Conservation (phyloP, 2,888 invertebrate species). For the Drosophila macrospina region DNA sequence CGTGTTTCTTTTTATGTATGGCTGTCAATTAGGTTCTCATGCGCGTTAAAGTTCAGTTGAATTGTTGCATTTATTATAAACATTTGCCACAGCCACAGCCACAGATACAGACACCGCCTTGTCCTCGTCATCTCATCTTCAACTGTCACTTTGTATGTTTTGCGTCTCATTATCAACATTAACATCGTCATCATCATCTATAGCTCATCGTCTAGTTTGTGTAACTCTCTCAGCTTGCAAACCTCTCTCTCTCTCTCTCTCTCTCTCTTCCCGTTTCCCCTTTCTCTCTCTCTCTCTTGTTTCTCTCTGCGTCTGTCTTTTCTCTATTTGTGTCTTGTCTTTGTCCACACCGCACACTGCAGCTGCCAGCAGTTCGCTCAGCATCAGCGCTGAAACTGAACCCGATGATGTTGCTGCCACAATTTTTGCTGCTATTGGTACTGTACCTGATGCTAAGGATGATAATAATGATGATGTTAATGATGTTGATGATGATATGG, state of each 20-base stretch:
- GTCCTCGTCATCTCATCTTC: constrained; percentile 18
- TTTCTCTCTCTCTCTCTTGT: constrained; percentile 30
- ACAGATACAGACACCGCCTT: constrained; percentile 49
- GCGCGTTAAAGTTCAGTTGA: constrained; percentile 75
- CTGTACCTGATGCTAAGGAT: constrained; percentile 21
- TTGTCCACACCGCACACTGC: constrained; percentile 74
- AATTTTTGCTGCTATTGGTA: constrained; percentile 13
- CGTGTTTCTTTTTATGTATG: constrained; percentile 23
- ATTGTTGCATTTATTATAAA: constrained; percentile 66
- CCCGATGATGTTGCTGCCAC: constrained; percentile 31
- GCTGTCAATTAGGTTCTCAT: constrained; percentile 79
- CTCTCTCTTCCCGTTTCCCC: constrained; percentile 18
- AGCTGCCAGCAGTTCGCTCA: constrained; percentile 70
- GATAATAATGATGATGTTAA: constrained; percentile 47
- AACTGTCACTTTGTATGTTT: constrained; percentile 32
- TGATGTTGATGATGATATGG: constrained; percentile 65
- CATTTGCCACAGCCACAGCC: constrained; percentile 63
- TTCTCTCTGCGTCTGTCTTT: constrained; percentile 49
- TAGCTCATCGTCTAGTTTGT: constrained; percentile 45
- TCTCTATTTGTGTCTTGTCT: constrained; percentile 72
- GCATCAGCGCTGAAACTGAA: constrained; percentile 13
- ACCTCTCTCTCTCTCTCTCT: constrained; percentile 16
- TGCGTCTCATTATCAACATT: constrained; percentile 35
- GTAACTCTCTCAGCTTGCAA: constrained; percentile 44
- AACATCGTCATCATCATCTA: constrained; percentile 44